Evolutionary conservation across 2,113 vertebrate genomes (phyloP), one percentile per base, ranked within the genome.

Genomic region (Muntiacus reevesi): DNA sequence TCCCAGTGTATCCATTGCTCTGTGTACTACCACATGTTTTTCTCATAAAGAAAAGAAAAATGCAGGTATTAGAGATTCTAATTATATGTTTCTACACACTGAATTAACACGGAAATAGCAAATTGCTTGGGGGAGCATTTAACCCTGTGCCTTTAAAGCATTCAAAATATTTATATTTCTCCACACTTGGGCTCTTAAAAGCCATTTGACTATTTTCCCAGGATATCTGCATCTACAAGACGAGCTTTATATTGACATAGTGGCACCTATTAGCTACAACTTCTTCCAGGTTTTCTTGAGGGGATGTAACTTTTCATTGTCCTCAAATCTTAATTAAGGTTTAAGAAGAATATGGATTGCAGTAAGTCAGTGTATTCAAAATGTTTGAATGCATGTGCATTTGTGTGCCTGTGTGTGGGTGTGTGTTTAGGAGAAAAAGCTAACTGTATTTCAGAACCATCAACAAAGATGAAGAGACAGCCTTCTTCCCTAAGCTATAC

Each of bases 51-150:
- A 92, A 97, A 97, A 94, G 81, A 94, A 98, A 96, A 98, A 94
- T 93, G 86, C 91, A 98, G 95, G 93, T 97, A 97, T 97, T 98
- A 96, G 57, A 87, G 93, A 95, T 94, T 96, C 94, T 98, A 97
- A 98, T 98, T 95, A 95, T 85, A 97, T 87, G 97, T 98, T 98
- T 98, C 91, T 97, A 97, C 93, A 97, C 96, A 97, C 88, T 71
- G 96, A 97, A 98, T 98, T 98, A 98, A 97, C 96, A 95, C 78
- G 86, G 98, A 98, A 98, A 84, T 89, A 79, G 83, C 92, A 97
- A 96, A 95, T 89, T 94, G 97, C 97, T 98, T 96, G 86, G 43
- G 97, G 97, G 96, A 98, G 55, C 59, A 79, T 94, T 96, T 97
- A 98, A 97, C 94, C 95, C 47, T 33, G 8, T 57, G 60, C 67